Percentiles rank a stretch among this genome's conserved stretches.
phyloP scores from a whole-genome alignment of 2,888 invertebrate species.

The Cyaniris semiargus region DNA sequence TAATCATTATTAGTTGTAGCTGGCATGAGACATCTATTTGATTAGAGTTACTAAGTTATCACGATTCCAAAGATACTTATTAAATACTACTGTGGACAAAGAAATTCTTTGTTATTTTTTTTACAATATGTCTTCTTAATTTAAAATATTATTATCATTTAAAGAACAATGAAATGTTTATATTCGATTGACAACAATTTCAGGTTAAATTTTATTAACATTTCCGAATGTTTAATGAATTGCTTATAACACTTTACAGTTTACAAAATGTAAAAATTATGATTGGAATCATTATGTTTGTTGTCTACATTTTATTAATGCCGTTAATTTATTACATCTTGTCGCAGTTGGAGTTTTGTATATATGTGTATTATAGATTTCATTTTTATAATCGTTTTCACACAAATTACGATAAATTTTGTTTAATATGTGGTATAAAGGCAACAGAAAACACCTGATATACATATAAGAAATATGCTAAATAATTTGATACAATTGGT shows the following conservation, averaged over 20 bases:
- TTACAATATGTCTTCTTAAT: neutral
- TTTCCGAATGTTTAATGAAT: neutral
- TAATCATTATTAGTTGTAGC: neutral
- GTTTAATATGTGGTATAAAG: constrained; percentile 3
- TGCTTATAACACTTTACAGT: neutral
- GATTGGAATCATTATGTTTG: neutral
- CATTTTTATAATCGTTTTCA: constrained; percentile 18
- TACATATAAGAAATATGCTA: constrained; percentile 22
- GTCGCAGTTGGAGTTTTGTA: neutral
- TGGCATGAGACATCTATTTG: too few relatives aligned
- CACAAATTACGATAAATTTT: constrained; percentile 13
- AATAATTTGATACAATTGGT: constrained; percentile 26
- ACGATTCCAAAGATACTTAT: too few relatives aligned
- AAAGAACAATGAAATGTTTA: neutral
- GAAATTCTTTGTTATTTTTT: too few relatives aligned
- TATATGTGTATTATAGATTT: neutral
- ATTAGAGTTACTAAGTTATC: too few relatives aligned
- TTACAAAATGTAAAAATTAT: neutral
- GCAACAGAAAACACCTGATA: constrained; percentile 23
- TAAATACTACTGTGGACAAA: too few relatives aligned
- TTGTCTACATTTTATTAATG: neutral
- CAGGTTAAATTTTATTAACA: neutral
- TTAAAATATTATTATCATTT: neutral
- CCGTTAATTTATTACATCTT: neutral
- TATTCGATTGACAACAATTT: neutral